Conservation (phyloP, 2,113 vertebrate species). For the Lutjanus erythropterus region DNA sequence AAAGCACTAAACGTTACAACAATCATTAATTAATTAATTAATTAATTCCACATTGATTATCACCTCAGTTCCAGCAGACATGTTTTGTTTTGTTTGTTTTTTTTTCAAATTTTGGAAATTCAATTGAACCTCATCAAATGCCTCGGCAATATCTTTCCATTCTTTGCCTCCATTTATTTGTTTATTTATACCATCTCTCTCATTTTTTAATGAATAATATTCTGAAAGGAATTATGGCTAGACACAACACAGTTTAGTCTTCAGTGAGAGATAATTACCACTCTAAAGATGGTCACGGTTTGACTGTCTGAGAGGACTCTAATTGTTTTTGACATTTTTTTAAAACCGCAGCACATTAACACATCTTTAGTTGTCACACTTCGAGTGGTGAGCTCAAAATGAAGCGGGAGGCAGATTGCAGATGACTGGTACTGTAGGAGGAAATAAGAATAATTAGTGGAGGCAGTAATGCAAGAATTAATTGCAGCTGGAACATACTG, state of each 20-base stretch:
- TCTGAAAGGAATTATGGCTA: constrained; percentile 39
- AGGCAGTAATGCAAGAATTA: constrained; percentile 47
- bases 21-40: no score
- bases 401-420: constrained; percentile 53
- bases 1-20: background rate
- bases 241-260: constrained; percentile 42
- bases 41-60: background rate
- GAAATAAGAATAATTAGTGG: constrained; percentile 61
- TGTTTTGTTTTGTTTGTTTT: no score
- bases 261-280: constrained; percentile 64
- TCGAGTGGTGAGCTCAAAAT: constrained; percentile 45
- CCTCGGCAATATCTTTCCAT: background rate
- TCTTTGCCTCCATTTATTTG: constrained; percentile 28
- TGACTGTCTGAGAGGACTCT: constrained; percentile 64
- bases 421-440: constrained; percentile 35
- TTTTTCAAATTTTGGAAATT: constrained; percentile 2
- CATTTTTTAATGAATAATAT: constrained; percentile 54
- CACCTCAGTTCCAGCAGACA: background rate
- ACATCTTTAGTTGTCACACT: constrained; percentile 64
- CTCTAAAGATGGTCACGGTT: constrained; percentile 60
- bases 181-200: constrained; percentile 20
- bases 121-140: constrained; percentile 12
- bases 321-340: constrained; percentile 68
- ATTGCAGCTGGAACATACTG: constrained; percentile 21
- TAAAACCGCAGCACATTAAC: constrained; percentile 60